Evolutionary conservation across 2,797 vertebrate genomes (phyloP).

Genomic region (Valencia hispanica): DNA sequence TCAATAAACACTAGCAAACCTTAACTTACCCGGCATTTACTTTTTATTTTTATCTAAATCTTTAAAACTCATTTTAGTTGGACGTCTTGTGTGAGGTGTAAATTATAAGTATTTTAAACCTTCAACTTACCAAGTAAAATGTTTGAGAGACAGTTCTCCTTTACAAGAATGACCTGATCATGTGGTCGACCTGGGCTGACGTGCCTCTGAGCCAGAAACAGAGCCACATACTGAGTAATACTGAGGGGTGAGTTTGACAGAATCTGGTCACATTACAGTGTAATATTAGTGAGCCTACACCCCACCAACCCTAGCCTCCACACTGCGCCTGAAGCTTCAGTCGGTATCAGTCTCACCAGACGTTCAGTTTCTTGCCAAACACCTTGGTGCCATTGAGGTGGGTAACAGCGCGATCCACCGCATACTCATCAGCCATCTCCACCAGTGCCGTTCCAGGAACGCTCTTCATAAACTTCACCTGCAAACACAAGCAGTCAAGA

Average conservation of each 20-base stretch:
- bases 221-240: not conserved
- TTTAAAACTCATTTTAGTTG: not conserved
- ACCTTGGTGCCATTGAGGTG: conserved; percentile 93
- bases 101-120: not conserved
- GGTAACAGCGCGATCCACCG: conserved; percentile 92
- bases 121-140: too few species aligned
- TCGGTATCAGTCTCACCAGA: conserved; percentile 83
- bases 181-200: not conserved
- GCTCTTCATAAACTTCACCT: conserved; percentile 98
- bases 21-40: not conserved
- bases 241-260: too few species aligned
- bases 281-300: too few species aligned
- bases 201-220: not conserved
- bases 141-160: too few species aligned
- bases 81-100: not conserved
- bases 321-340: not conserved
- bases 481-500: conserved; percentile 5
- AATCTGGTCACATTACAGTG: too few species aligned
- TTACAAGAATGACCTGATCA: too few species aligned
- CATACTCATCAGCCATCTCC: conserved; percentile 95
- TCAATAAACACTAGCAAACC: too few species aligned
- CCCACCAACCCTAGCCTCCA: not conserved
- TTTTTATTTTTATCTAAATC: not conserved
- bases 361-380: conserved; percentile 92
- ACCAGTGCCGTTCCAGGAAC: conserved; percentile 92